Evolutionary conservation across 2,797 vertebrate genomes (phyloP), one percentile per base, ranked within the genome.

Genomic region (Sebastes kiyomatsui): DNA sequence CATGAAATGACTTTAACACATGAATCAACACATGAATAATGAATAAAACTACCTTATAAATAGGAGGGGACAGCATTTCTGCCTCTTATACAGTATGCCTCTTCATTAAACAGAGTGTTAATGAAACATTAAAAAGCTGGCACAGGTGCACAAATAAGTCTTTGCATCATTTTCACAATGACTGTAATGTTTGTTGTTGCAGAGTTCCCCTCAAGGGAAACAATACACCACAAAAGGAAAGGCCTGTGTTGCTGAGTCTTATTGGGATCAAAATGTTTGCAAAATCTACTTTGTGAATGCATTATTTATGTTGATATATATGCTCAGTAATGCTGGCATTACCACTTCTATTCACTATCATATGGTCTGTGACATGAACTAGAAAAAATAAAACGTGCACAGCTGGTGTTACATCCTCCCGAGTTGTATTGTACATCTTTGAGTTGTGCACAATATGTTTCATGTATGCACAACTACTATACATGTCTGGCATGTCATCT

Each of bases 11-110:
- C 84, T 86, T 88, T 72, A 92, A 85, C 80, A 89, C 89, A 90
- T 85, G 88, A 90, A 92, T 91, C 75, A 87, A 87, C 80, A 90
- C 81, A 83, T 90, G 67, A 91, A 92, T 93, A 90, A 91, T 92
- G 60, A 88, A 93, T 88, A 75, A 38, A 81, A 81, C 64, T 67
- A 42, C 64, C 52, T 82, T 87, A 87, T 87, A 84, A 93, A 90
- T 77, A 87, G 78, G 55, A 28, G 14, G 10, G 13, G 42, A 35
- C 69, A 69, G 23, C 13, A 85, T 78, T 72, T 38, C 67, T 75
- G 64, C 80, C 55, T 77, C 67, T 77, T 72, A 79, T 92, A 67
- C 35, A 89, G 92, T 88, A 93, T 94, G 87, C 77, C 49, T 88
- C 71, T 92, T 90, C 79, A 90, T 71, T 75, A 55, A 82, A 79